Conservation (phyloP, 2,113 vertebrate genomes). For the Burhinus bistriatus region DNA sequence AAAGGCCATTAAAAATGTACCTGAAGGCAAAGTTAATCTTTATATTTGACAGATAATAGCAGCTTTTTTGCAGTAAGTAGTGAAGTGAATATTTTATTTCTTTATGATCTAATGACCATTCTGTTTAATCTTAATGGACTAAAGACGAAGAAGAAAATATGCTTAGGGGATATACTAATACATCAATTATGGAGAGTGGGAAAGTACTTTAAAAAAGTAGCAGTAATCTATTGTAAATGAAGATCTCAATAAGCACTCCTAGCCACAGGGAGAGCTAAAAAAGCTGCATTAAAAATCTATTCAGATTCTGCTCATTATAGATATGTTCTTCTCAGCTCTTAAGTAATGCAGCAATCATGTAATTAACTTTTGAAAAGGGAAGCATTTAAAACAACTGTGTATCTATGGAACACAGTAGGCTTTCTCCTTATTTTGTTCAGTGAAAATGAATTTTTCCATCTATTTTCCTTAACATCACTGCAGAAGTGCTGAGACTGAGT, state of each 20-base stretch:
- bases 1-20: constrained; percentile 60
- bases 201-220: constrained; percentile 44
- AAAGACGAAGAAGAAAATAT: constrained; percentile 45
- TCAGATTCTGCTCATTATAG: constrained; percentile 39
- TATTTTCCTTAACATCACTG: background rate
- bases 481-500: background rate
- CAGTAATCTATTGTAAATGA: constrained; percentile 47
- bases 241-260: constrained; percentile 36
- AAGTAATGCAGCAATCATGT: constrained; percentile 39
- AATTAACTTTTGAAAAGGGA: constrained; percentile 45
- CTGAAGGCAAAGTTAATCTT: constrained; percentile 65
- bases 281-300: constrained; percentile 11
- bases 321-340: constrained; percentile 28
- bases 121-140: constrained; percentile 56
- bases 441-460: background rate
- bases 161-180: constrained; percentile 45
- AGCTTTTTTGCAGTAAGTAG: constrained; percentile 32
- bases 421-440: background rate
- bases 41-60: constrained; percentile 59
- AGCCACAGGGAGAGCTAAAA: constrained; percentile 40
- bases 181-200: constrained; percentile 43
- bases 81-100: constrained; percentile 58
- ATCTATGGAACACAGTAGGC: background rate
- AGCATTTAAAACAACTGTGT: constrained; percentile 1
- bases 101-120: constrained; percentile 63